Base-by-base conservation (phyloP, 2,888 invertebrate species). In the Stramonita haemastoma region DNA sequence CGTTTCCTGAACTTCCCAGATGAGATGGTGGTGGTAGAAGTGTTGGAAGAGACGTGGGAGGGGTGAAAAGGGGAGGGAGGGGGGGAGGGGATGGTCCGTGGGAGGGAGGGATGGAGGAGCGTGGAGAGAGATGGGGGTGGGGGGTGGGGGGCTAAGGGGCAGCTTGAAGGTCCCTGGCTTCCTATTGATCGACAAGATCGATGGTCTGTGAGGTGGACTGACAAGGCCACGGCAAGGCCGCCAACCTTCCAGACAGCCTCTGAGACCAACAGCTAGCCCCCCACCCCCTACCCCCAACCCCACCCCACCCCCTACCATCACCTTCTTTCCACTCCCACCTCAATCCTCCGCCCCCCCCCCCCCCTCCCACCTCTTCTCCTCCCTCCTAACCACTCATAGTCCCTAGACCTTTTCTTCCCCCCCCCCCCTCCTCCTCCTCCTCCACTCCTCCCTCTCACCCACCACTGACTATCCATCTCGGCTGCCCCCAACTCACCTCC, bases 111-210 rank as follows among this genome's bases (percentile, higher is more conserved):
- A n/a, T n/a, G 57, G 84, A 57, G 0, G 26, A 26, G 26, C 11
- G 36, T 11, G 26, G 13, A 46, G 46, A 22, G 15, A 6, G 22
- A 8, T 15, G 15, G 22, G n/a, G 26, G 26, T 2, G 29, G 77
- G 79, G 19, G 34, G 13, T 8, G 29, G 79, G 84, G 22, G 22
- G 36, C 57, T 56, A 19, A 15, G n/a, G 84, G 84, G 84, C 57
- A 84, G 84, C 84, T 1, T 84, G 84, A 34, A 84, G 84, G 84
- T 84, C 84, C 84, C 84, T 84, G n/a, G 84, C 57, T 84, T 29
- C 29, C 56, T 29, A 84, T 84, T n/a, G 84, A 84, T 84, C 57
- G 84, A 15, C 46, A 79, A 84, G 46, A 84, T 84, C 56, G 84
- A 60, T 60, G 84, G 56, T 46, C 26, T 46, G n/a, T 6, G 57